Conservation (phyloP, 2,113 vertebrate genomes). For the Pollimyrus isidori region DNA sequence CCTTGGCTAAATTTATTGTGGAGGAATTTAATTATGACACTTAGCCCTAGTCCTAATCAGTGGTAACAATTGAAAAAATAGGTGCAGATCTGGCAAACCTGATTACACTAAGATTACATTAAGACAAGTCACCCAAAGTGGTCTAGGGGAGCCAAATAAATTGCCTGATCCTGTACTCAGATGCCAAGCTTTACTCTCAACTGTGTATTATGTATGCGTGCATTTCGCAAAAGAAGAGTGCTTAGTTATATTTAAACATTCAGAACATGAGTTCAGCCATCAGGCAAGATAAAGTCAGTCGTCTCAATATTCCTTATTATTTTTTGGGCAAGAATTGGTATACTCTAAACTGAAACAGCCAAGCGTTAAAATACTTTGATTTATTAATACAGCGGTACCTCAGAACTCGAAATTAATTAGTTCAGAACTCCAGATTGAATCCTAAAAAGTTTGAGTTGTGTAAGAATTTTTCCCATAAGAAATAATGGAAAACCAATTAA, state of each 20-base stretch:
- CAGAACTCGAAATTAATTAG: too few species aligned
- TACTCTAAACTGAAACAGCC: background rate
- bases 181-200: background rate
- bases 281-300: background rate
- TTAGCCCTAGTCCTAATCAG: background rate
- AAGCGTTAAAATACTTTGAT: background rate
- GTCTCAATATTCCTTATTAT: background rate
- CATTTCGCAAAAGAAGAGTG: background rate
- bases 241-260: background rate
- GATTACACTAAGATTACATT: background rate
- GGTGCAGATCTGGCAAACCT: background rate
- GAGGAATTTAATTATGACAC: background rate
- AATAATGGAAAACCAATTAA: too few species aligned
- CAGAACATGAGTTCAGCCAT: background rate
- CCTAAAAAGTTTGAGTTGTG: too few species aligned
- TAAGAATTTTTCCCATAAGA: too few species aligned
- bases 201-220: background rate
- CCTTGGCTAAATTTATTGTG: background rate
- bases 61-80: background rate
- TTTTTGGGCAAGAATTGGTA: background rate
- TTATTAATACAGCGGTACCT: background rate
- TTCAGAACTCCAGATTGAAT: too few species aligned
- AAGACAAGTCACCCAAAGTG: background rate
- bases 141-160: background rate
- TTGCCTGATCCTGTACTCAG: background rate